Percentiles rank a stretch among this genome's conserved stretches.
Conservation (phyloP, 1,140 invertebrate species). For the Drosophila tropicalis region DNA sequence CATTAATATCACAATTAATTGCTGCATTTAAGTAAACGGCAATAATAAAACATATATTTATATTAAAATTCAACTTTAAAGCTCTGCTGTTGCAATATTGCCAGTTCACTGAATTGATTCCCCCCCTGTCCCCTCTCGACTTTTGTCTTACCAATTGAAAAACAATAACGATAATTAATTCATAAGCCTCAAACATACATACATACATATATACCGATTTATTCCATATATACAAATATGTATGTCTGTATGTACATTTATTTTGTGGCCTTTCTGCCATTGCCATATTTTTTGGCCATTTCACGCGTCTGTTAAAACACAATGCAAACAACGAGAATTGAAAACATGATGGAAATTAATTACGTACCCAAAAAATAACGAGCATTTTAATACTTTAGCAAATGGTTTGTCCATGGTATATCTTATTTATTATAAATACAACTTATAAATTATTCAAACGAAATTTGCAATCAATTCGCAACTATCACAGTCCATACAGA, state of each 20-base stretch:
- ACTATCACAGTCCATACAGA: background rate
- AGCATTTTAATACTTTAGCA: conserved; percentile 5
- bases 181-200: conserved; percentile 24
- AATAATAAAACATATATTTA: background rate
- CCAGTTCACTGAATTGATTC: conserved; percentile 5
- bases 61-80: background rate
- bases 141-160: conserved; percentile 2
- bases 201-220: background rate
- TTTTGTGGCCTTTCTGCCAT: background rate
- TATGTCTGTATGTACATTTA: background rate
- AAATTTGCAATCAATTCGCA: background rate
- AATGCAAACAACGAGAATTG: conserved; percentile 32
- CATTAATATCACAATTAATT: background rate
- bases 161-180: conserved; percentile 44
- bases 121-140: background rate
- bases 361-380: background rate
- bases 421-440: background rate
- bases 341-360: conserved; percentile 39
- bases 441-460: background rate
- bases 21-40: background rate
- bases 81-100: background rate
- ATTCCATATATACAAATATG: background rate
- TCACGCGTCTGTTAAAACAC: conserved; percentile 29
- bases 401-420: background rate
- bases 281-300: conserved; percentile 31